Evolutionary conservation across 2,113 vertebrate genomes (phyloP).

Genomic region (Vidua chalybeata): DNA sequence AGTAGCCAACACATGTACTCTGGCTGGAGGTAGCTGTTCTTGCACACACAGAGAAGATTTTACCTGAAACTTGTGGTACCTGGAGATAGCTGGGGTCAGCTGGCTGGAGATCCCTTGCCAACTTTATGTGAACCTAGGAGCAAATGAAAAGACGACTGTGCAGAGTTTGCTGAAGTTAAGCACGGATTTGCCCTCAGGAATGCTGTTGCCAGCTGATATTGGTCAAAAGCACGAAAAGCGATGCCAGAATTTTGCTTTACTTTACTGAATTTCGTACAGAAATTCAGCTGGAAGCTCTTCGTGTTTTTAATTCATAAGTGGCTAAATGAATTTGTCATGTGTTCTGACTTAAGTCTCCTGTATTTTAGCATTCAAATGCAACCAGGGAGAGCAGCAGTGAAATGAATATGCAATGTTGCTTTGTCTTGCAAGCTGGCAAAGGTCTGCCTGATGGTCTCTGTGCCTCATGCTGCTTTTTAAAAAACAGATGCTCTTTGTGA

Average conservation of each 20-base stretch:
- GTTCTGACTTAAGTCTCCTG: not conserved
- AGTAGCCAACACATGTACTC: not conserved
- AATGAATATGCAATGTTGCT: not conserved
- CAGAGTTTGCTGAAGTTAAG: not conserved
- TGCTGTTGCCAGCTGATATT: not conserved
- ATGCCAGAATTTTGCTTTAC: not conserved
- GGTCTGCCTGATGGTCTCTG: not conserved
- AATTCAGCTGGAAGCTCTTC: not conserved
- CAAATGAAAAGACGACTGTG: not conserved
- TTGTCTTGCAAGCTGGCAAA: not conserved
- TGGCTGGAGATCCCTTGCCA: not conserved
- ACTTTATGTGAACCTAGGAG: not conserved
- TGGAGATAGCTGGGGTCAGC: not conserved
- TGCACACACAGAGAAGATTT: not conserved
- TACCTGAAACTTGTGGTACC: not conserved
- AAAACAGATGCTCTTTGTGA: not conserved
- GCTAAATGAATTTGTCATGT: not conserved
- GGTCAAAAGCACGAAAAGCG: not conserved
- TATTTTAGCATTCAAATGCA: not conserved
- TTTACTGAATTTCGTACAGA: not conserved
- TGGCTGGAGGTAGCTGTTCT: not conserved
- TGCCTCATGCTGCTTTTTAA: not conserved
- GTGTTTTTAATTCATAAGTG: not conserved
- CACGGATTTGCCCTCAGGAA: not conserved
- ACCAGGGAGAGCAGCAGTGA: not conserved